Percentiles rank a stretch among this genome's conserved stretches.
Conservation (phyloP, 2,888 invertebrate genomes). For the Baccha elongata region DNA sequence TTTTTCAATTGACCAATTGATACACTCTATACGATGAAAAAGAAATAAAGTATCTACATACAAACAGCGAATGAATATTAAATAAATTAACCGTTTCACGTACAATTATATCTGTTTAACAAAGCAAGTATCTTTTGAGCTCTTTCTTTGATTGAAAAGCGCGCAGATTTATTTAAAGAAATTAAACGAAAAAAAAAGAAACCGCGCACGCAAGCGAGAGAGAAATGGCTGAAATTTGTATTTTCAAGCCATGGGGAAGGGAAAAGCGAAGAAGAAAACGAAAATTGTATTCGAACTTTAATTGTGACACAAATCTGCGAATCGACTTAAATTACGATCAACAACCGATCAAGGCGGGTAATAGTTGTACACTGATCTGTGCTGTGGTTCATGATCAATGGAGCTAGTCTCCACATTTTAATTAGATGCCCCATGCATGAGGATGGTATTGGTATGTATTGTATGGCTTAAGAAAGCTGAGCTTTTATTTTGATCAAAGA, state of each 20-base stretch:
- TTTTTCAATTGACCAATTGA: constrained; percentile 51
- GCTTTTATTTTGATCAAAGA: constrained; percentile 37
- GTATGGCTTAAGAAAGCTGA: constrained; percentile 17
- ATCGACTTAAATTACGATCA: constrained; percentile 28
- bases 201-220: constrained; percentile 32
- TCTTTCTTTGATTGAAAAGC: constrained; percentile 41
- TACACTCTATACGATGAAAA: constrained; percentile 66
- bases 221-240: constrained; percentile 33
- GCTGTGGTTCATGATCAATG: constrained; percentile 6
- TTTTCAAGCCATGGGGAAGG: not conserved
- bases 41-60: constrained; percentile 45
- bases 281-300: constrained; percentile 13
- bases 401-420: constrained; percentile 24
- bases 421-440: constrained; percentile 5
- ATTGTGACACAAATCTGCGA: constrained; percentile 24
- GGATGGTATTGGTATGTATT: not conserved
- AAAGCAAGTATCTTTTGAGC: constrained; percentile 48
- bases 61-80: constrained; percentile 53
- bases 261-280: constrained; percentile 14
- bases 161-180: constrained; percentile 54
- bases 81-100: constrained; percentile 71
- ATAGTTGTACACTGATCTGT: constrained; percentile 67
- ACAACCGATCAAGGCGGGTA: constrained; percentile 67
- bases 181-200: constrained; percentile 34
- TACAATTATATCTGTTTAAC: constrained; percentile 32